Conservation (phyloP, 2,113 vertebrate genomes). For the Rostratula benghalensis region DNA sequence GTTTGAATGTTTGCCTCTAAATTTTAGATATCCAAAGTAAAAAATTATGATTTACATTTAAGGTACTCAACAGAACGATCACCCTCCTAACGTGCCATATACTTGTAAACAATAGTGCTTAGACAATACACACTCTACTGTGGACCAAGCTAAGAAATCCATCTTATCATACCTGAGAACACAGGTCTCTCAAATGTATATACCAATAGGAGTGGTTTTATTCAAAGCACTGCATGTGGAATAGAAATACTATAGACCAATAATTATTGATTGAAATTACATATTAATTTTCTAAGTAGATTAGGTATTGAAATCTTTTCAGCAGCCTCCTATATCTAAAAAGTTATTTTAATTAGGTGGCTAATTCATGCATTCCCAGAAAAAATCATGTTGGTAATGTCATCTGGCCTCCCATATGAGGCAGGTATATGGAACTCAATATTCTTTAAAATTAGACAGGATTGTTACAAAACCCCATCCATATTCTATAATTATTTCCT, state of each 20-base stretch:
- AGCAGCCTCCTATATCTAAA: neutral
- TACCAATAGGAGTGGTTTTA: neutral
- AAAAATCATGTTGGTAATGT: neutral
- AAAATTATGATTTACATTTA: neutral
- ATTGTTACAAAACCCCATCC: neutral
- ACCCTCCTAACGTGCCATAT: neutral
- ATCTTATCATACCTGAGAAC: neutral
- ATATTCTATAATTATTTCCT: neutral
- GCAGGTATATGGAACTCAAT: neutral
- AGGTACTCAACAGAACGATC: neutral
- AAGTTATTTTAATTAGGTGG: neutral
- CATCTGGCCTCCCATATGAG: neutral
- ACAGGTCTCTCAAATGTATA: neutral
- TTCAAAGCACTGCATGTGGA: neutral
- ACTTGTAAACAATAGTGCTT: neutral
- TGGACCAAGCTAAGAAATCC: neutral
- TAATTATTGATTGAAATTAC: neutral
- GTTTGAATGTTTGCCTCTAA: neutral
- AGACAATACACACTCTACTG: neutral
- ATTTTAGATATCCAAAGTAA: neutral
- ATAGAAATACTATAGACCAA: neutral
- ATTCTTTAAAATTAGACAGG: neutral
- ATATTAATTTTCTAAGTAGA: neutral
- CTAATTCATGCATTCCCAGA: neutral
- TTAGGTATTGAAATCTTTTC: neutral